These are phyloP conservation scores for Chionoecetes opilio DNA, from an alignment of 1,140 invertebrate genomes.

Conservation along the genomic window DNA sequence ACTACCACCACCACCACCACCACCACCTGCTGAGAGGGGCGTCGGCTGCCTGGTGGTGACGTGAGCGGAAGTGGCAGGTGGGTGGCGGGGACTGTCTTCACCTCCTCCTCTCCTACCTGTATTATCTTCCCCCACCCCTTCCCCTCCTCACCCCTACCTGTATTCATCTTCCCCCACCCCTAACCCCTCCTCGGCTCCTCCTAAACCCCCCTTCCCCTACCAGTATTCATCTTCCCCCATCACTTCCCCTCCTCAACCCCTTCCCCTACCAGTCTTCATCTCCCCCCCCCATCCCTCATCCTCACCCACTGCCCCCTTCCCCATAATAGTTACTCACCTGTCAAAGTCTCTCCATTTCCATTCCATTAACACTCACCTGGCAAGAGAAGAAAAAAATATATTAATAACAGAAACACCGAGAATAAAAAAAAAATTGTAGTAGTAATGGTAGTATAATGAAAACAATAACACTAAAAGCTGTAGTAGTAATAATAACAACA, in stretches of 20 bases:
- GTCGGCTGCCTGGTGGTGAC: not conserved
- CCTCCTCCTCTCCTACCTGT: not conserved
- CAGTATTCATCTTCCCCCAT: not conserved
- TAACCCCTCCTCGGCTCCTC: not conserved
- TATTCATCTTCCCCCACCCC: not conserved
- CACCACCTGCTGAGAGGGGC: not conserved
- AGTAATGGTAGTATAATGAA: no score
- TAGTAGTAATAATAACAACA: no score
- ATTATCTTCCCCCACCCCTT: not conserved
- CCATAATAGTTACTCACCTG: not conserved
- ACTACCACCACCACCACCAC: not conserved
- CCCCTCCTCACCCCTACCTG: not conserved
- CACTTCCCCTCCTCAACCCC: not conserved
- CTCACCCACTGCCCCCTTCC: not conserved
- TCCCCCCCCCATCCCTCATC: not conserved
- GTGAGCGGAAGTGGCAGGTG: not conserved
- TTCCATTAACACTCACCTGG: not conserved
- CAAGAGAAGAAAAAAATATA: not conserved
- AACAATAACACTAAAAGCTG: no score
- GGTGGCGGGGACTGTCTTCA: not conserved
- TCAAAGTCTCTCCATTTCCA: not conserved
- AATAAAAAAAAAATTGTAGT: not conserved
- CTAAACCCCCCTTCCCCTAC: not conserved
- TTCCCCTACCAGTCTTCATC: not conserved
- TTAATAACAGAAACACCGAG: not conserved